Conservation (phyloP, 2,113 vertebrate species). For the Merops nubicus region DNA sequence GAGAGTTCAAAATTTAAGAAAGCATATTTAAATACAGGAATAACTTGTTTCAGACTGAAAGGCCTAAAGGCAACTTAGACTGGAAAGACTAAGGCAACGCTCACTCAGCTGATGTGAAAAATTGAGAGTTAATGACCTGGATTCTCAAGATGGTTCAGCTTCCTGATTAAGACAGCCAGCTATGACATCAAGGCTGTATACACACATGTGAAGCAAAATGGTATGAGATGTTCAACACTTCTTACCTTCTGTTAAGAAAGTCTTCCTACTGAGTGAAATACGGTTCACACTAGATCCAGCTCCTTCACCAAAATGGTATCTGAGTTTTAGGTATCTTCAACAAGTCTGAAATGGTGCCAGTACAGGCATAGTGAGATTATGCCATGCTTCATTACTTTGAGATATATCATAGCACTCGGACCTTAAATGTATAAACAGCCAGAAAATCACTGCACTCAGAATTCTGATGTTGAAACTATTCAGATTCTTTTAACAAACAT, state of each 20-base stretch:
- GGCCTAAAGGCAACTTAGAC: no score
- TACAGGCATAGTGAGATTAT: neutral
- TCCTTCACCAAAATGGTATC: neutral
- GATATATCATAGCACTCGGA: neutral
- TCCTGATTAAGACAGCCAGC: neutral
- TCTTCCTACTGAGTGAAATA: neutral
- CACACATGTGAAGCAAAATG: neutral
- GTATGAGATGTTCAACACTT: neutral
- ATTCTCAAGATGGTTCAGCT: neutral
- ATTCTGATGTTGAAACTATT: neutral
- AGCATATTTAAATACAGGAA: neutral
- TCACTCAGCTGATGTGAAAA: neutral
- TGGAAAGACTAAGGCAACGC: neutral
- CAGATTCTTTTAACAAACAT: neutral
- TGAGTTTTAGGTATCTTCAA: neutral
- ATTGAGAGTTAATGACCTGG: neutral
- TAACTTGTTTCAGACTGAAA: neutral
- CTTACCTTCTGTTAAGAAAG: neutral
- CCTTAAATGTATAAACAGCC: neutral
- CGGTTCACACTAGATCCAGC: neutral
- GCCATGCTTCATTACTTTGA: neutral
- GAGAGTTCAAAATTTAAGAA: neutral
- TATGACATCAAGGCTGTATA: neutral
- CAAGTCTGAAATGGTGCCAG: neutral
- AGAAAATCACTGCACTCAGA: constrained; percentile 3